These are phyloP conservation scores for Ictalurus furcatus DNA, from an alignment of 2,113 vertebrate genomes.

Conservation along the genomic window DNA sequence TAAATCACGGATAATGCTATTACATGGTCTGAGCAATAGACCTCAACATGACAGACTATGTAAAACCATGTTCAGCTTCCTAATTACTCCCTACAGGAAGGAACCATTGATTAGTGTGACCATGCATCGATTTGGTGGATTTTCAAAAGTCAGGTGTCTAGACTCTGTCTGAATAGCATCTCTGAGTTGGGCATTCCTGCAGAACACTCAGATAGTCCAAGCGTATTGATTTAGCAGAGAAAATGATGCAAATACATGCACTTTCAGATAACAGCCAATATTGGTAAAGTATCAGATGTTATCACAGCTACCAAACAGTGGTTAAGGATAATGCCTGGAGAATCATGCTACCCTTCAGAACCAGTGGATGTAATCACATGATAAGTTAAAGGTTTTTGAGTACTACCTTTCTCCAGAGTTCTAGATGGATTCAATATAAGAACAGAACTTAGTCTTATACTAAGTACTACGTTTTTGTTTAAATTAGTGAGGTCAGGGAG, in stretches of 20 bases:
- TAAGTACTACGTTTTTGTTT: neutral
- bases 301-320: neutral
- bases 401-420: neutral
- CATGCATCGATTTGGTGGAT: neutral
- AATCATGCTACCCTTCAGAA: neutral
- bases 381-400: neutral
- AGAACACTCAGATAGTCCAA: neutral
- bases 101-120: neutral
- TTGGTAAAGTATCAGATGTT: neutral
- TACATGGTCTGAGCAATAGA: neutral
- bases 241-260: neutral
- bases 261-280: neutral
- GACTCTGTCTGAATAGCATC: neutral
- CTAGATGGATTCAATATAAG: neutral
- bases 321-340: neutral
- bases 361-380: neutral
- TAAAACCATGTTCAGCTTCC: neutral
- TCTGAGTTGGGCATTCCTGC: neutral
- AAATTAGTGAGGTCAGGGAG: neutral
- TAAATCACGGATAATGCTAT: neutral
- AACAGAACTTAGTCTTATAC: neutral
- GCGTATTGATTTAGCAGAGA: neutral
- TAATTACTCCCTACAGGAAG: neutral
- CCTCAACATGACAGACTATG: neutral
- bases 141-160: neutral